Evolutionary conservation across 2,888 invertebrate genomes (phyloP).

Genomic region (Folsomia manolachei): DNA sequence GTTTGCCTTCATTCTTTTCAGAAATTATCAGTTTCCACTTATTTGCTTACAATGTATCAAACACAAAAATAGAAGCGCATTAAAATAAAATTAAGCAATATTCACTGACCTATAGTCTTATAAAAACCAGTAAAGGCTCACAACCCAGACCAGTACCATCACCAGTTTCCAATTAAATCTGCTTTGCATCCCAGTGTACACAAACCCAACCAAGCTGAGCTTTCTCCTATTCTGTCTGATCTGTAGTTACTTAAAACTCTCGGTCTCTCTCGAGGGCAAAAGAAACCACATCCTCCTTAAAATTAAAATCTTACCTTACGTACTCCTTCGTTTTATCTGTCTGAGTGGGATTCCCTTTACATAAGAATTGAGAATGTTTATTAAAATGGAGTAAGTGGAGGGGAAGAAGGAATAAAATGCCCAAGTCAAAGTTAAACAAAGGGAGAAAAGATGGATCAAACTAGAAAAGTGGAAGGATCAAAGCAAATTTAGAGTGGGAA

Average conservation of each 20-base stretch:
- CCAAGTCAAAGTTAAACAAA: conserved; percentile 1
- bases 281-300: conserved; percentile 17
- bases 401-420: too few relatives aligned
- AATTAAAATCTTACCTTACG: conserved; percentile 14
- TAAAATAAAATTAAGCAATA: too few relatives aligned
- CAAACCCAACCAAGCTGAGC: neutral
- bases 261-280: conserved; percentile 4
- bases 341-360: neutral
- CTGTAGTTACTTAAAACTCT: too few relatives aligned
- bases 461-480: conserved; percentile 3
- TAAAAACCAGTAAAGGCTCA: too few relatives aligned
- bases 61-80: too few relatives aligned
- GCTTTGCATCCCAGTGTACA: neutral
- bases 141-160: too few relatives aligned
- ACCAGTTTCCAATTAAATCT: neutral
- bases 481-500: neutral
- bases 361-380: neutral
- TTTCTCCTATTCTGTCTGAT: too few relatives aligned
- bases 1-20: too few relatives aligned
- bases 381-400: neutral
- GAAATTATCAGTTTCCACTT: too few relatives aligned
- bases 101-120: too few relatives aligned
- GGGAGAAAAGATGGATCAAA: neutral
- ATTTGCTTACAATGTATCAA: too few relatives aligned
- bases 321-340: neutral